Evolutionary conservation across 2,113 vertebrate genomes (phyloP), one percentile per base, ranked within the genome.

Genomic region (Microcebus lehilahytsara): DNA sequence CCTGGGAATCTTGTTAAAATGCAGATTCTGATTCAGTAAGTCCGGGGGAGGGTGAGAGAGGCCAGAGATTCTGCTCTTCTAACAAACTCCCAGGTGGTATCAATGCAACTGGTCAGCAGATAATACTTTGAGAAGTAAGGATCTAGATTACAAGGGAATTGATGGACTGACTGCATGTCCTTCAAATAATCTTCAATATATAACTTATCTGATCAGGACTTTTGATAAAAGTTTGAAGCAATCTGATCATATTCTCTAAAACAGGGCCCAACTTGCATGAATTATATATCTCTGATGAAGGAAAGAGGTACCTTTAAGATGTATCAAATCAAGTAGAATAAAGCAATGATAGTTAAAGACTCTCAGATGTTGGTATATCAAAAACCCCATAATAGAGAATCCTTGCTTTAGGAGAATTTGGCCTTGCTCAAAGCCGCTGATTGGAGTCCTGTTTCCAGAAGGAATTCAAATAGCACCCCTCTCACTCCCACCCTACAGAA

Each of bases 141-240:
- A 40, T 86, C 34, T 81, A 20, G 58, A 64, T 11, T n/a, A 27
- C 8, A 69, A 40, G 34, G 64, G 30, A 78, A 91, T 27, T 71
- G 40, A 64, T 23, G 27, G 22, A 46, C 53, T 81, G 53, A 69
- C 46, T 80, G 16, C 6, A 9, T 77, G 37, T 58, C 75, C 53
- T 95, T 89, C 30, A 46, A n/a, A 25, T 20, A 91, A 9, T 49
- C 56, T 80, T 95, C n/a, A 42, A 58, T 62, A 95, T 42, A 60
- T 25, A 53, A 96, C 10, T 77, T 80, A 71, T 42, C 51, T 84
- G 19, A 53, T 58, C 42, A 62, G 60, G 74, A 77, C 16, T 91
- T 96, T 85, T 25, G 58, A 77, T 46, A 75, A 4, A 95, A 53
- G 11, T 19, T 88, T 84, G 16, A 85, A 93, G 69, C 20, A 75